These are phyloP conservation scores for Passer montanus DNA, from an alignment of 2,113 vertebrate species.

Conservation along the genomic window DNA sequence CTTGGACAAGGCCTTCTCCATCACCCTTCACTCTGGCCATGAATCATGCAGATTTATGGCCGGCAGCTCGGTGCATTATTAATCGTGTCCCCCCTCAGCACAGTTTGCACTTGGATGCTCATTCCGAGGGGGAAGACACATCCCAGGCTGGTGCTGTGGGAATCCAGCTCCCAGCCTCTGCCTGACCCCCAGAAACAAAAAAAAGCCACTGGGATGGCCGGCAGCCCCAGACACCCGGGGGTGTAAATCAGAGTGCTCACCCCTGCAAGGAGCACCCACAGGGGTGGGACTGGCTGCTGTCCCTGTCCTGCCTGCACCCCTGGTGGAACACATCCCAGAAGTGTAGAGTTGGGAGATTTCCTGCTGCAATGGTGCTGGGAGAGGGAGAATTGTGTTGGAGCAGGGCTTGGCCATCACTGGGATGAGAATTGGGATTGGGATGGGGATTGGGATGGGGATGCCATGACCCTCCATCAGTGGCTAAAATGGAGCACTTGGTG, in stretches of 20 bases:
- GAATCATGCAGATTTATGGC: constrained; percentile 9
- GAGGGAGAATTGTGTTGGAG: not conserved
- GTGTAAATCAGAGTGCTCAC: not conserved
- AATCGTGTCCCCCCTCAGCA: not conserved
- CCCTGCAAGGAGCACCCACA: not conserved
- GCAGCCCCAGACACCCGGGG: not conserved
- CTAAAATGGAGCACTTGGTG: not conserved
- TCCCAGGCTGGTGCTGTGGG: not conserved
- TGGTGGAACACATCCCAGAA: not conserved
- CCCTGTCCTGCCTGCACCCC: not conserved
- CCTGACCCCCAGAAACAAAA: not conserved
- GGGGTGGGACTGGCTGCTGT: not conserved
- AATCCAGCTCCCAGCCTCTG: constrained; percentile 4
- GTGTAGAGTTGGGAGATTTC: not conserved
- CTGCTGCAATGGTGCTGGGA: not conserved
- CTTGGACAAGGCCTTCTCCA: constrained; percentile 42
- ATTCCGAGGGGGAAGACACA: not conserved
- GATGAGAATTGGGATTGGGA: accelerated
- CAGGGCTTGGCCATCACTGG: not conserved
- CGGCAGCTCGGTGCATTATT: not conserved
- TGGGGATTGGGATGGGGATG: not conserved
- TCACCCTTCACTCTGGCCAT: not conserved
- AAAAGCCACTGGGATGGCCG: accelerated
- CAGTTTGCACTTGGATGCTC: not conserved
- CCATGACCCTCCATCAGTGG: accelerated